Base-by-base conservation (phyloP, 1,140 invertebrate genomes). In the Halesus radiatus region DNA sequence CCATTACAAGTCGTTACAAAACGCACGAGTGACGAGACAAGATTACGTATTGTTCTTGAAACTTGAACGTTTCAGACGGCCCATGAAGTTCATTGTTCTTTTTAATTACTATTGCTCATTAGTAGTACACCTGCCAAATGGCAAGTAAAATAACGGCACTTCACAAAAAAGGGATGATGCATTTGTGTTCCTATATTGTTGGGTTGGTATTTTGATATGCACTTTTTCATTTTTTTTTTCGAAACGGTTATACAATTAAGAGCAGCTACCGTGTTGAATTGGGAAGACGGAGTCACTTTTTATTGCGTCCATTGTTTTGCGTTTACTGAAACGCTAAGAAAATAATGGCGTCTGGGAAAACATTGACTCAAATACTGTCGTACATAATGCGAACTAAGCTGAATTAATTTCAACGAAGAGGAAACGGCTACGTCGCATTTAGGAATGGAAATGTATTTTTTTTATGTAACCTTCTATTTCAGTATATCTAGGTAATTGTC, bases 71-170 rank as follows among this genome's bases (percentile, higher is more conserved):
- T 23, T 60, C 56, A 60, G 56, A 18, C 56, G n/a, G 56, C 56
- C 20, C 56, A 7, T 60, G 23, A 60, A 60, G 56, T 60, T 60
- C 56, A 60, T 60, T 23, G 56, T 18, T 18, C 56, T 20, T 60
- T 60, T 60, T 60, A 60, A 60, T 60, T 60, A 23, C 23, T 60
- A 45, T 45, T 45, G n/a, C 54, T 56, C n/a, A 60, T 60, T 45
- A 45, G 37, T 60, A 60, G 0, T 6, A 18, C 20, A 60, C n/a
- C 23, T 6, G 20, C 18, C 20, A 18, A 56, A 18, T n/a, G 0
- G 16, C 56, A 60, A 15, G 56, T 3, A 60, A 45, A 22, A 23
- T 8, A 4, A 20, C 10, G 3, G 18, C 56, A 23, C 20, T 20
- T 60, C 56, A 23, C 6, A 23, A 60, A 13, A 60, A 60, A n/a